These are phyloP conservation scores for Podarcis muralis DNA, from an alignment of 2,113 vertebrate genomes.

Conservation along the genomic window DNA sequence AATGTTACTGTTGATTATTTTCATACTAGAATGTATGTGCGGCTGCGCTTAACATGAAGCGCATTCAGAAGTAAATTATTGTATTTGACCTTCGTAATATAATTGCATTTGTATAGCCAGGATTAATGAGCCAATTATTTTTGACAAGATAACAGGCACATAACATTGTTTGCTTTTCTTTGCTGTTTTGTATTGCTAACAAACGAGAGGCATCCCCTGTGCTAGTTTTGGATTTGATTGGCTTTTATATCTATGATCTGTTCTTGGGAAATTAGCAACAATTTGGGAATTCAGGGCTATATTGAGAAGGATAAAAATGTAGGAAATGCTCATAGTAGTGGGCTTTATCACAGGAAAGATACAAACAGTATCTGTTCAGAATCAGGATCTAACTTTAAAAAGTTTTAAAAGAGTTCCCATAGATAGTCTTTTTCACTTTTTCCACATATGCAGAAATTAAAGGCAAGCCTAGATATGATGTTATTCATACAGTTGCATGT, in stretches of 20 bases:
- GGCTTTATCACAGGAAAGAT: not conserved
- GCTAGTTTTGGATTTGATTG: not conserved
- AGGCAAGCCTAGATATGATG: not conserved
- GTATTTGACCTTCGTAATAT: conserved; percentile 27
- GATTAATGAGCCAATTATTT: conserved; percentile 49
- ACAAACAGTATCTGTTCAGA: not conserved
- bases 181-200: conserved; percentile 18
- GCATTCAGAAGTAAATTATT: conserved; percentile 32
- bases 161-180: not conserved
- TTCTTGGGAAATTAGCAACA: conserved; percentile 17
- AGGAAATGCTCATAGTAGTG: not conserved
- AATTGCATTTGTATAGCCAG: conserved; percentile 33
- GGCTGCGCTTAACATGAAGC: conserved; percentile 20
- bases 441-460: not conserved
- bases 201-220: conserved; percentile 10
- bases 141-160: not conserved
- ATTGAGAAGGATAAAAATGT: not conserved
- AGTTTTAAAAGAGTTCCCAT: not conserved
- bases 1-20: conserved; percentile 27
- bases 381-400: not conserved
- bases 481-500: too few relatives aligned
- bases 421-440: not conserved
- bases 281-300: not conserved
- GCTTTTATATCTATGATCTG: conserved; percentile 2
- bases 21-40: conserved; percentile 3